These are phyloP conservation scores for Strongylocentrotus purpuratus DNA, from an alignment of 35 echinoderm and acorn worm genomes.

Conservation along the genomic window DNA sequence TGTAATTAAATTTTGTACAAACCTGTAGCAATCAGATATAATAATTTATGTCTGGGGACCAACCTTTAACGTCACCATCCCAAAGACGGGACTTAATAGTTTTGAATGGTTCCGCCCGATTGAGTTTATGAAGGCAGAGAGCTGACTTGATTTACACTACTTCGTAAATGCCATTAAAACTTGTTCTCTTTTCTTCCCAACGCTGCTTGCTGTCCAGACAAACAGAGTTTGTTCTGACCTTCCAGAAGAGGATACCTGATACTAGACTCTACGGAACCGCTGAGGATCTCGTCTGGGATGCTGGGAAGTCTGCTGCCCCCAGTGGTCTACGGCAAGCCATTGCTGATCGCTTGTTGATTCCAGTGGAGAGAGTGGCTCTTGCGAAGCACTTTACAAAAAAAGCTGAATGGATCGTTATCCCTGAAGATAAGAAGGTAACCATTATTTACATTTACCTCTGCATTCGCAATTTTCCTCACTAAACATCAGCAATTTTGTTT, in stretches of 20 bases:
- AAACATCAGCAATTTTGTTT: too few species aligned
- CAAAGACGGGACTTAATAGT: too few species aligned
- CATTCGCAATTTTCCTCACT: neutral
- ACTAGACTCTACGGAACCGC: slow-evolving; percentile 58
- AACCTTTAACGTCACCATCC: too few species aligned
- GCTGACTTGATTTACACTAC: too few species aligned
- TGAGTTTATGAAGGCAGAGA: too few species aligned
- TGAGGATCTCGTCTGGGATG: slow-evolving; percentile 91
- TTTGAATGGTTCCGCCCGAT: too few species aligned
- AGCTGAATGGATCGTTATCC: slow-evolving; percentile 80
- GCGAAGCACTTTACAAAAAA: slow-evolving; percentile 80
- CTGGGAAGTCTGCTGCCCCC: slow-evolving; percentile 59
- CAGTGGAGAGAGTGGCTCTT: slow-evolving; percentile 67
- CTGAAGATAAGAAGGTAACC: slow-evolving; percentile 52
- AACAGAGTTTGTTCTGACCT: slow-evolving; percentile 68
- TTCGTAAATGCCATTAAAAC: too few species aligned
- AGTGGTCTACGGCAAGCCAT: slow-evolving; percentile 65
- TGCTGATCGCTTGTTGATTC: slow-evolving; percentile 64
- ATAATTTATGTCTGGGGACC: too few species aligned
- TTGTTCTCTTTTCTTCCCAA: neutral
- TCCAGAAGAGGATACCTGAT: slow-evolving; percentile 66
- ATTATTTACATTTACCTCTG: neutral
- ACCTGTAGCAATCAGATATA: too few species aligned
- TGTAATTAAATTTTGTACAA: too few species aligned
- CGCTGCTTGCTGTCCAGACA: slow-evolving; percentile 40